phyloP scores from a whole-genome alignment of 1,140 invertebrate species.

The Lordiphosa stackelbergi region DNA sequence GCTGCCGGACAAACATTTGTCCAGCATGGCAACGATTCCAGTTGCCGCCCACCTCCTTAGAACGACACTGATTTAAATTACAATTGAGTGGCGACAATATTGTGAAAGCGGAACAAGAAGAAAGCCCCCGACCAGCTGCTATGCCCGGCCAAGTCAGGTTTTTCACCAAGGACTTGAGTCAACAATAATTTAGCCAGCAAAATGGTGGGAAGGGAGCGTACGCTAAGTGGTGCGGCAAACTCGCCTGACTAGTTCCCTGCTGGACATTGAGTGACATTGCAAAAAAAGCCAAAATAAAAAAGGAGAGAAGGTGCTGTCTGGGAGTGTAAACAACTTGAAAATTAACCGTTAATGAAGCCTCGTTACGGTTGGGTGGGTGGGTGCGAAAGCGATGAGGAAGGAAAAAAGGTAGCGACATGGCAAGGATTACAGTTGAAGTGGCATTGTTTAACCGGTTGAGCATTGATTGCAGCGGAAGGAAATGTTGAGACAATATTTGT shows the following conservation, averaged over 20 bases:
- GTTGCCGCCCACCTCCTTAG: slow-evolving; percentile 18
- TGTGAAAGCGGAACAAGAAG: slow-evolving; percentile 30
- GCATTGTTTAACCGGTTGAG: slow-evolving; percentile 17
- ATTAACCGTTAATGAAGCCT: slow-evolving; percentile 72
- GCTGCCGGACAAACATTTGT: slow-evolving; percentile 46
- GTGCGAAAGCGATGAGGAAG: background rate
- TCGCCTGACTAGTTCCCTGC: slow-evolving; percentile 23
- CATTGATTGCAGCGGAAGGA: slow-evolving; percentile 50
- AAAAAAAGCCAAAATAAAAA: background rate
- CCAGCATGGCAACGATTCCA: slow-evolving; percentile 37
- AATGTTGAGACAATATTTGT: slow-evolving; percentile 56
- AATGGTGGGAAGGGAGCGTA: background rate
- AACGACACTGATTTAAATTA: slow-evolving; percentile 65
- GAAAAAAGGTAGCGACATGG: slow-evolving; percentile 1
- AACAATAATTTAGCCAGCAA: slow-evolving; percentile 63
- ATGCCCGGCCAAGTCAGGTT: slow-evolving; percentile 42
- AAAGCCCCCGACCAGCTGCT: slow-evolving; percentile 30
- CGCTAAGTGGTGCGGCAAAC: slow-evolving; percentile 20
- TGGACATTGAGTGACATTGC: slow-evolving; percentile 59
- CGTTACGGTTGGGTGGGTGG: slow-evolving; percentile 37
- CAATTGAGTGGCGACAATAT: slow-evolving; percentile 73
- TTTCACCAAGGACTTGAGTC: slow-evolving; percentile 57
- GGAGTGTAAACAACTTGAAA: slow-evolving; percentile 70
- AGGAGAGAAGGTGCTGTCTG: slow-evolving; percentile 37
- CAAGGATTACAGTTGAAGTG: slow-evolving; percentile 42